Conservation (phyloP, 2,797 vertebrate species). For the Staurois parvus region DNA sequence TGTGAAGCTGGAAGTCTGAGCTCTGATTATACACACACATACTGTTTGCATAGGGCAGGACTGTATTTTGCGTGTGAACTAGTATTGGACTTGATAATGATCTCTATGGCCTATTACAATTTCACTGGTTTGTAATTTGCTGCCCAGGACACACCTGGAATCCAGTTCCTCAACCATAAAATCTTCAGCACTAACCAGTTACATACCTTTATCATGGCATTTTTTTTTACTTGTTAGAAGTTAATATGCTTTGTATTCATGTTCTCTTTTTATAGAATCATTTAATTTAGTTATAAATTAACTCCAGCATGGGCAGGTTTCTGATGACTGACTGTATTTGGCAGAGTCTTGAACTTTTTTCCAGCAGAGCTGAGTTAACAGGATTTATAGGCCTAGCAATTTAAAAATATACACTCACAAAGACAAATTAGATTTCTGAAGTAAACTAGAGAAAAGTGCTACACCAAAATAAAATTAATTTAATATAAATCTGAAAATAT, state of each 20-base stretch:
- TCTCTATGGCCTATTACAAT: conserved; percentile 74
- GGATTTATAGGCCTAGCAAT: conserved; percentile 19
- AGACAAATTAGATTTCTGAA: no score
- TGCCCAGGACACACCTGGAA: conserved; percentile 81
- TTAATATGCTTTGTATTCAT: conserved; percentile 67
- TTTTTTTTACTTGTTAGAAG: conserved; percentile 39
- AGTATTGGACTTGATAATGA: conserved; percentile 72
- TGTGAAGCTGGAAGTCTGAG: conserved; percentile 27
- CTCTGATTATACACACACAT: conserved; percentile 56
- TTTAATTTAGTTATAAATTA: conserved; percentile 82
- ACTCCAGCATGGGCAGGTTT: conserved; percentile 65
- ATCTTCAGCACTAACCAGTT: conserved; percentile 73
- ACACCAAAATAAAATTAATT: no score
- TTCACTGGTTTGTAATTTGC: conserved; percentile 79
- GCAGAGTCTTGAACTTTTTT: conserved; percentile 8
- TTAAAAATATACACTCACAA: neutral
- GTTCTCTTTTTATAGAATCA: conserved; percentile 79
- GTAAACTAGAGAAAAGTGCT: no score
- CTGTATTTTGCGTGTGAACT: conserved; percentile 69
- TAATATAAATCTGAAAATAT: no score
- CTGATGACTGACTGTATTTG: conserved; percentile 31
- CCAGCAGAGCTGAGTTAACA: neutral
- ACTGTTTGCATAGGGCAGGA: conserved; percentile 74
- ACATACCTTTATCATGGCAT: conserved; percentile 74
- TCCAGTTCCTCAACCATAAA: conserved; percentile 85